phyloP scores from a whole-genome alignment of 2,888 invertebrate species.

The Fissipunctia ypsillon region DNA sequence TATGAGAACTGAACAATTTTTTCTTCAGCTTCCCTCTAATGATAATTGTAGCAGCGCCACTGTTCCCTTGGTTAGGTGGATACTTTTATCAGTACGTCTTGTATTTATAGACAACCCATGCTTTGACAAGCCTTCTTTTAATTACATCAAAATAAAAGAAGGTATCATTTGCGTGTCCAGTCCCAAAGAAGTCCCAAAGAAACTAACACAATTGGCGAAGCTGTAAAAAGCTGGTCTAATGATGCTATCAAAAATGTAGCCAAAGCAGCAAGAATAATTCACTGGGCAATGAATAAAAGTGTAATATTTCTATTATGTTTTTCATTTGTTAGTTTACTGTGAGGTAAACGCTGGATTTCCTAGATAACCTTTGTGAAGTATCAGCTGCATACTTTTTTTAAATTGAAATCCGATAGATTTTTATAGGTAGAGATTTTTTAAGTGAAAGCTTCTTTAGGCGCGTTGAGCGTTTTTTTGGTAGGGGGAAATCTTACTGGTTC shows the following conservation, averaged over 20 bases:
- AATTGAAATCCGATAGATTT: too few species aligned
- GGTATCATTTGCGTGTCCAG: neutral
- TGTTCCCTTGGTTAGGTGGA: neutral
- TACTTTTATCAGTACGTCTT: neutral
- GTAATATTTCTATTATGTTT: neutral
- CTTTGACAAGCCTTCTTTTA: neutral
- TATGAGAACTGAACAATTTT: too few species aligned
- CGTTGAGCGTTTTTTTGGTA: too few species aligned
- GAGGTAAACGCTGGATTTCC: neutral
- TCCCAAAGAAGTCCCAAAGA: neutral
- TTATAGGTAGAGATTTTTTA: too few species aligned
- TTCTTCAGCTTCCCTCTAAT: too few species aligned
- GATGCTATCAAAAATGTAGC: neutral
- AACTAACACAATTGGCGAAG: neutral
- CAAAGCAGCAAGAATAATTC: neutral
- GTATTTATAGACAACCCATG: neutral
- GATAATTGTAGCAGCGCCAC: too few species aligned
- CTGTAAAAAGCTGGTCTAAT: neutral
- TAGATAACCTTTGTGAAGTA: neutral
- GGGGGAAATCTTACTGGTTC: too few species aligned
- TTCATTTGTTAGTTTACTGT: neutral
- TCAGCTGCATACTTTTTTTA: neutral
- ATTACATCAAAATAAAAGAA: neutral
- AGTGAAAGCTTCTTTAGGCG: too few species aligned
- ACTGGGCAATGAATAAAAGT: neutral